These are phyloP conservation scores for Carterocephalus palaemon DNA, from an alignment of 2,888 invertebrate species.

Conservation along the genomic window DNA sequence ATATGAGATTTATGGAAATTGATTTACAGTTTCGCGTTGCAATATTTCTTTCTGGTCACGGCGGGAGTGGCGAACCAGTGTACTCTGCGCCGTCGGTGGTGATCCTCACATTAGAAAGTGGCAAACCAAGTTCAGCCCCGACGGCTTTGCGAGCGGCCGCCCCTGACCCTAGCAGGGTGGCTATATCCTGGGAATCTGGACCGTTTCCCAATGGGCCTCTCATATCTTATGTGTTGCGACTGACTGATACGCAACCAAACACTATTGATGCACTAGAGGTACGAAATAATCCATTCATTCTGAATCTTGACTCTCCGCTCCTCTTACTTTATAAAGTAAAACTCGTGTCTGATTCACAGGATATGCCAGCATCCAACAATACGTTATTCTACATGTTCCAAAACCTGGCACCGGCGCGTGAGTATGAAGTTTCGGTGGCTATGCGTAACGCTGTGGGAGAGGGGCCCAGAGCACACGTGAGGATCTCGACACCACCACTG, in stretches of 20 bases:
- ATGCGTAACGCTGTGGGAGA: constrained; percentile 90
- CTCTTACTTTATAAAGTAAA: too few relatives aligned
- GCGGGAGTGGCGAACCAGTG: constrained; percentile 83
- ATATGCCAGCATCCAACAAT: constrained; percentile 85
- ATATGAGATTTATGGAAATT: too few relatives aligned
- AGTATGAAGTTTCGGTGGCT: constrained; percentile 87
- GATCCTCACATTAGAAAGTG: constrained; percentile 85
- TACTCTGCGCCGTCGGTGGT: constrained; percentile 87
- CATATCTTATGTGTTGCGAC: constrained; percentile 88
- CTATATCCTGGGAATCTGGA: constrained; percentile 93
- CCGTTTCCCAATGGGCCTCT: constrained; percentile 92
- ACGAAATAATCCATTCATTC: too few relatives aligned
- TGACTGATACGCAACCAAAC: constrained; percentile 78
- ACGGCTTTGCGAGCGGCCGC: constrained; percentile 86
- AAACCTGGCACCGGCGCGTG: constrained; percentile 83
- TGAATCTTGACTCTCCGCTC: too few relatives aligned
- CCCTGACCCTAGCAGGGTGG: constrained; percentile 89
- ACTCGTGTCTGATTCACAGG: constrained; percentile 71
- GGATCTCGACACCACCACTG: constrained; percentile 83
- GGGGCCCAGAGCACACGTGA: constrained; percentile 83
- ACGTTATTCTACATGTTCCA: constrained; percentile 87
- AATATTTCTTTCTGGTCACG: constrained; percentile 84
- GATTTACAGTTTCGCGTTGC: constrained; percentile 93
- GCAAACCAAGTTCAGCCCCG: constrained; percentile 87
- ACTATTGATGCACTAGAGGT: constrained; percentile 84